These are phyloP conservation scores for Panulirus ornatus DNA, from an alignment of 1,140 invertebrate species.

Conservation along the genomic window DNA sequence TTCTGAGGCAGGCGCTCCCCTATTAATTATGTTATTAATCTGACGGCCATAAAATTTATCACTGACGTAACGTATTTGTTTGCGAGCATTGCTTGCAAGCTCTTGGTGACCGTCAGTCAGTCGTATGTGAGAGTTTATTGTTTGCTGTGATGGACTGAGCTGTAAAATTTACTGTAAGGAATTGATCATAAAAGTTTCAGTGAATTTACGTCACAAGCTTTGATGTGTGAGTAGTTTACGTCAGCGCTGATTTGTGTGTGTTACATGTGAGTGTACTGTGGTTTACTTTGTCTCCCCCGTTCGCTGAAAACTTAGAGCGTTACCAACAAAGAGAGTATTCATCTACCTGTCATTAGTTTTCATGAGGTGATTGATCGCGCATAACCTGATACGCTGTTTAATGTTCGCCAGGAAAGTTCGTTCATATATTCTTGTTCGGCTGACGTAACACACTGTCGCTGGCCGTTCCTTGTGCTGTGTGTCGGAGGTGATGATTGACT, in stretches of 20 bases:
- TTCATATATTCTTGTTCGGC: too few relatives aligned
- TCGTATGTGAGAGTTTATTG: neutral
- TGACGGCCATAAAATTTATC: conserved; percentile 10
- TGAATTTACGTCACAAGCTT: neutral
- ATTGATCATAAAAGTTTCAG: neutral
- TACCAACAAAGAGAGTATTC: neutral
- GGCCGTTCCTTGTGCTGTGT: too few relatives aligned
- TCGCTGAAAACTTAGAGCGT: neutral
- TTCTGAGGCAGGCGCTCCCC: too few relatives aligned
- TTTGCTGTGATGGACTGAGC: neutral
- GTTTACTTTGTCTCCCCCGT: neutral
- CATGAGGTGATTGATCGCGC: neutral
- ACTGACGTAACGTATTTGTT: neutral
- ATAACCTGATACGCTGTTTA: neutral
- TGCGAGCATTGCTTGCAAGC: neutral
- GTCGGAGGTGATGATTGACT: neutral
- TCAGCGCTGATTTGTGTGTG: neutral
- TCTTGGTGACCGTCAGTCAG: neutral
- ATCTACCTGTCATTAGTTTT: neutral
- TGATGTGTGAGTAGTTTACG: neutral
- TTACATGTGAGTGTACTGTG: neutral
- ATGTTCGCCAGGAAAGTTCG: neutral
- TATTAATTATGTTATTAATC: conserved; percentile 31
- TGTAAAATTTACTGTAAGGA: neutral
- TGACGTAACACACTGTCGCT: neutral